Evolutionary conservation across 1,140 invertebrate genomes (phyloP).

Genomic region (Himalopsyche phryganea): DNA sequence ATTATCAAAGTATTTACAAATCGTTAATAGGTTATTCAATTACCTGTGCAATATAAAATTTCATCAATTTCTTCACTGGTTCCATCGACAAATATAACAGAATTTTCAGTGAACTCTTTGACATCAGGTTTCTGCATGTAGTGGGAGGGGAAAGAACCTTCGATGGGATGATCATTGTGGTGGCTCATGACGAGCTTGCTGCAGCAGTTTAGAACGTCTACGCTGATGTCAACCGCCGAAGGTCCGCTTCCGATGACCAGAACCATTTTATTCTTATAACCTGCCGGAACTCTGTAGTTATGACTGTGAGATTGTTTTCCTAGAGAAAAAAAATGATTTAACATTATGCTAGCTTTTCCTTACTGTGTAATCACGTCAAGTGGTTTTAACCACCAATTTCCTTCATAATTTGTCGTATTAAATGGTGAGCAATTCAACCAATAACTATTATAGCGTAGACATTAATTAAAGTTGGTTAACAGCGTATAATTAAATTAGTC

Average conservation of each 20-base stretch:
- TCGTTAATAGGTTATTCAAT: neutral
- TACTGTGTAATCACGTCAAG: too few relatives aligned
- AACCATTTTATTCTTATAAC: constrained; percentile 64
- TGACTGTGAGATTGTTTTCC: constrained; percentile 71
- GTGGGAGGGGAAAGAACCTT: constrained; percentile 58
- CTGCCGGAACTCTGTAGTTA: constrained; percentile 72
- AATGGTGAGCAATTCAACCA: too few relatives aligned
- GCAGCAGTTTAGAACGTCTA: constrained; percentile 69
- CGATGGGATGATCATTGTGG: constrained; percentile 49
- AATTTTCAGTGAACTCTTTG: constrained; percentile 50
- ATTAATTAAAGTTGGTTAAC: too few relatives aligned
- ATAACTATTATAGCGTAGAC: too few relatives aligned
- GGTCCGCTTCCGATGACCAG: constrained; percentile 80
- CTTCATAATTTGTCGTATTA: too few relatives aligned
- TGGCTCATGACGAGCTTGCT: constrained; percentile 65
- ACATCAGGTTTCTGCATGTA: constrained; percentile 65
- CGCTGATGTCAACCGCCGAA: constrained; percentile 77
- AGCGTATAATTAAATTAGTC: too few relatives aligned
- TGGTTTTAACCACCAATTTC: too few relatives aligned
- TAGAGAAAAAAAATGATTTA: constrained; percentile 23
- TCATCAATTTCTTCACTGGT: constrained; percentile 61
- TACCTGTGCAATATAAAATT: constrained; percentile 78
- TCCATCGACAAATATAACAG: constrained; percentile 60
- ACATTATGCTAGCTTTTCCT: neutral
- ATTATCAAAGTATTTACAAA: too few relatives aligned